phyloP scores from a whole-genome alignment of 2,113 vertebrate genomes.

The Daubentonia madagascariensis region DNA sequence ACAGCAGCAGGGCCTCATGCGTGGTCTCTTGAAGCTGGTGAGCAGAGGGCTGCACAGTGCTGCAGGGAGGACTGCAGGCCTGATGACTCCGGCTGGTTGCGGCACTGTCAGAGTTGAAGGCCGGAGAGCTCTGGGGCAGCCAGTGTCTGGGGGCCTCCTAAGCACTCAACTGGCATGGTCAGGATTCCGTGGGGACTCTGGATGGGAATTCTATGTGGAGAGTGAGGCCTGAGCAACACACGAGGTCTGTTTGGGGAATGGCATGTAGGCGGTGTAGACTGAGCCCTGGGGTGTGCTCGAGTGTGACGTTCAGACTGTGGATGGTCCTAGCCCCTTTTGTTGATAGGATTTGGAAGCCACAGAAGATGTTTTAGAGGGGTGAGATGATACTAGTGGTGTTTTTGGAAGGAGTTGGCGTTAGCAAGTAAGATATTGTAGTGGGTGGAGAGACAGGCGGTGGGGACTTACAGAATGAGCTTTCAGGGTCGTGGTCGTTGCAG shows the following conservation, averaged over 20 bases:
- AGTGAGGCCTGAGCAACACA: not conserved
- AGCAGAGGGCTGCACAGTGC: not conserved
- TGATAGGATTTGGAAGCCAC: not conserved
- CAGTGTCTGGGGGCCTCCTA: not conserved
- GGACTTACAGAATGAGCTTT: not conserved
- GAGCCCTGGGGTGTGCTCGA: fast-evolving
- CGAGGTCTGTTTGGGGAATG: not conserved
- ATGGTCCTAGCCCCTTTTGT: not conserved
- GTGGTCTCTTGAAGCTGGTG: not conserved
- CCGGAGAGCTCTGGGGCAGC: not conserved
- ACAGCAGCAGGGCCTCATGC: not conserved
- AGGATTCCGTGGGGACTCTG: not conserved
- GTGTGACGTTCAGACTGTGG: not conserved
- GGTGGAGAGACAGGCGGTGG: not conserved
- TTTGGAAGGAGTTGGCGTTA: not conserved
- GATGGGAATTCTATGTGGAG: not conserved
- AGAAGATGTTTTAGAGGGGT: not conserved
- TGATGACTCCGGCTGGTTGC: not conserved
- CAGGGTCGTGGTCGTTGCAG: not conserved
- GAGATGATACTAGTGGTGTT: not conserved
- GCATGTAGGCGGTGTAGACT: not conserved
- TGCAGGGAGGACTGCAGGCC: not conserved
- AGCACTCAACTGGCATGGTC: not conserved
- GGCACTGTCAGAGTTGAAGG: fast-evolving
- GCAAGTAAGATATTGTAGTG: not conserved